Conservation (phyloP, 2,113 vertebrate genomes). For the Elephas maximus region DNA sequence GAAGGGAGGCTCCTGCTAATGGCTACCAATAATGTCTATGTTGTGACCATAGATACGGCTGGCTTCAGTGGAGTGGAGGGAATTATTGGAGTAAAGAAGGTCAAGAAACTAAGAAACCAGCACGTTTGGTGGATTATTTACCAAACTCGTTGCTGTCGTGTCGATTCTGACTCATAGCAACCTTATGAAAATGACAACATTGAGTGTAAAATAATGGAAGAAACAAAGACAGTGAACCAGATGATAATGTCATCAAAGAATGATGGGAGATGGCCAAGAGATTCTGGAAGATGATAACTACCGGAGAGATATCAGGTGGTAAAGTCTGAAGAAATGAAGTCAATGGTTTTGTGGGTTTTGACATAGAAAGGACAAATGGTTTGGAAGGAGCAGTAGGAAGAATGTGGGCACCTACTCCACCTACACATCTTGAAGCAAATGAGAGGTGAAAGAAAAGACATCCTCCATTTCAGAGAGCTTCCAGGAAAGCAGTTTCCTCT, state of each 20-base stretch:
- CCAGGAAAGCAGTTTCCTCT: neutral
- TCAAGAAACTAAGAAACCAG: neutral
- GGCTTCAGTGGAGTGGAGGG: neutral
- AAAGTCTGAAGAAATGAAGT: neutral
- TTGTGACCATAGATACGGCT: neutral
- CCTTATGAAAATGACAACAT: neutral
- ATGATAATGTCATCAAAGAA: neutral
- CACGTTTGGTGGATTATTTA: neutral
- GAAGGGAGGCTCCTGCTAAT: neutral
- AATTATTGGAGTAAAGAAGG: neutral
- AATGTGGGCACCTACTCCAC: neutral
- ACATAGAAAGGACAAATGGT: neutral
- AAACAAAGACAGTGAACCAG: neutral
- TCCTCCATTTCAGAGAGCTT: neutral
- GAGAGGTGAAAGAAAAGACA: neutral
- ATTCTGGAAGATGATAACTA: neutral
- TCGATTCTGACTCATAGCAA: too few relatives aligned
- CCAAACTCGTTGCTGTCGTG: too few relatives aligned
- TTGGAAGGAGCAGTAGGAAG: conserved; percentile 17
- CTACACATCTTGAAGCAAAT: neutral
- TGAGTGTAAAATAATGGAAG: neutral
- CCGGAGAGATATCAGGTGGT: neutral
- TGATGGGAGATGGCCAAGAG: neutral
- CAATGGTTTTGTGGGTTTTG: neutral
- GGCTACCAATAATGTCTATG: neutral